phyloP scores from a whole-genome alignment of 2,888 invertebrate species.

The Tetranychus piercei region DNA sequence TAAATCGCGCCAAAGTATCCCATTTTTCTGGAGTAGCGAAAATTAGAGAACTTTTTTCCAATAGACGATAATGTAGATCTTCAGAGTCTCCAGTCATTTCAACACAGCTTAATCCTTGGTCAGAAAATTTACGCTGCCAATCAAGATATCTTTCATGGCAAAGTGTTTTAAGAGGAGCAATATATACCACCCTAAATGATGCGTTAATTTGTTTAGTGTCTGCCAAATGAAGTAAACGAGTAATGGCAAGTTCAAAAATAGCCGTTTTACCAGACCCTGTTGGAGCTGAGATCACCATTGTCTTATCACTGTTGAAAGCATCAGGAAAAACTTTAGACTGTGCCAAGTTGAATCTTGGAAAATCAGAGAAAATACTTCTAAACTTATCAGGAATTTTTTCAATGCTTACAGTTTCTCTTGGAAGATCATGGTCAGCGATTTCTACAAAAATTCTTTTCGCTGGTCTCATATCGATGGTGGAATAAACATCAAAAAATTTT shows the following conservation, averaged over 20 bases:
- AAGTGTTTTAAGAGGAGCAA: conserved; percentile 61
- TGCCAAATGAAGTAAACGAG: conserved; percentile 38
- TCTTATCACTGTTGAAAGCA: conserved; percentile 42
- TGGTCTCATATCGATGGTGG: neutral
- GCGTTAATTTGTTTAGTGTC: conserved; percentile 33
- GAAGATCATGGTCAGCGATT: neutral
- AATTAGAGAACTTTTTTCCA: conserved; percentile 39
- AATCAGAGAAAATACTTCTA: conserved; percentile 37
- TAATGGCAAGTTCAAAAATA: conserved; percentile 59
- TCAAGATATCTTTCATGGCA: conserved; percentile 52
- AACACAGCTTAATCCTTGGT: conserved; percentile 44
- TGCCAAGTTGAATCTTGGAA: conserved; percentile 49
- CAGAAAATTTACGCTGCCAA: conserved; percentile 51
- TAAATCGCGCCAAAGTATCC: conserved; percentile 56
- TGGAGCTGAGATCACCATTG: conserved; percentile 55
- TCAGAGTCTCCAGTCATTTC: conserved; percentile 62
- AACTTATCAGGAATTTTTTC: conserved; percentile 34
- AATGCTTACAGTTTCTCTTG: neutral
- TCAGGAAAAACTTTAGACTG: conserved; percentile 53
- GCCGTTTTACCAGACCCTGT: conserved; percentile 67
- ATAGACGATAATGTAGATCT: conserved; percentile 39
- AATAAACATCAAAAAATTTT: neutral
- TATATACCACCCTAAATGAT: conserved; percentile 48
- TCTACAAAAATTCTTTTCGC: neutral
- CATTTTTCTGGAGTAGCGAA: conserved; percentile 65